Evolutionary conservation across 2,113 vertebrate species (phyloP).

Genomic region (Ammodytes marinus): DNA sequence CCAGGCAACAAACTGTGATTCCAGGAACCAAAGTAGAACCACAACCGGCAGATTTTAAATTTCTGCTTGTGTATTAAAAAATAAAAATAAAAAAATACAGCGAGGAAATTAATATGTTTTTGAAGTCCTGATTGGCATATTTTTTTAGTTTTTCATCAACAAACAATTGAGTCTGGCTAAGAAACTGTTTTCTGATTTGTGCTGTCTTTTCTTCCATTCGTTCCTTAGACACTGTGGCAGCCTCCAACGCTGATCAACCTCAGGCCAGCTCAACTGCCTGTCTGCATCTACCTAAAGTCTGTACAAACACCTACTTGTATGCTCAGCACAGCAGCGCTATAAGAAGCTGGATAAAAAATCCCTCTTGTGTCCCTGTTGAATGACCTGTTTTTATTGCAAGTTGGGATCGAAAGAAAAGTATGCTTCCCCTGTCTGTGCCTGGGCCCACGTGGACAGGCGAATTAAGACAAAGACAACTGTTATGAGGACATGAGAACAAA

Average conservation of each 20-base stretch:
- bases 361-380: constrained; percentile 1
- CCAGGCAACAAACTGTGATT: too few relatives aligned
- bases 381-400: constrained; percentile 29
- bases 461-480: constrained; percentile 23
- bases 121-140: too few relatives aligned
- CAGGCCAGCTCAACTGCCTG: constrained; percentile 36
- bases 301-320: constrained; percentile 23
- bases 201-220: constrained; percentile 28
- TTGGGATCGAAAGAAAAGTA: constrained; percentile 9
- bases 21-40: background rate
- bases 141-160: background rate
- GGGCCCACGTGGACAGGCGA: background rate
- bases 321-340: constrained; percentile 2
- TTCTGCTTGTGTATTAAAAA: too few relatives aligned
- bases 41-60: background rate
- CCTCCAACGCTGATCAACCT: constrained; percentile 14
- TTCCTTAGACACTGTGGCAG: constrained; percentile 21
- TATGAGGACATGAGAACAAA: constrained; percentile 27
- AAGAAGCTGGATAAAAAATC: constrained; percentile 22
- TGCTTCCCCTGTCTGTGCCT: background rate
- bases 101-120: too few relatives aligned
- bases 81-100: too few relatives aligned
- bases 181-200: background rate
- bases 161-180: background rate
- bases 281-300: constrained; percentile 44